These are phyloP conservation scores for Drosophila sproati DNA, from an alignment of 1,140 invertebrate species.

Conservation along the genomic window DNA sequence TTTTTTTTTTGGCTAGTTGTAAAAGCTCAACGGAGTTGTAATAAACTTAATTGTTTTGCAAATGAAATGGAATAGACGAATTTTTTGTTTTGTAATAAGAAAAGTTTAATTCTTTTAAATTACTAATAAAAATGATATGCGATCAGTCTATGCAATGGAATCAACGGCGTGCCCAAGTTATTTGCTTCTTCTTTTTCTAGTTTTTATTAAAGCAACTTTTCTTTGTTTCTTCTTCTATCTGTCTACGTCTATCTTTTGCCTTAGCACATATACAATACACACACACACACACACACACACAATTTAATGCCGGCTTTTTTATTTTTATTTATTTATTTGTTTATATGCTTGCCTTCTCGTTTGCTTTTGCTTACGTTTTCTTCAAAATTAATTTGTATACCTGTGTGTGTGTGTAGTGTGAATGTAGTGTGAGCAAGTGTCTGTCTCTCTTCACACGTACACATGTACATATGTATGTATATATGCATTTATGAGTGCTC, in stretches of 20 bases:
- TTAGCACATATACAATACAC: conserved; percentile 18
- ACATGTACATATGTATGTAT: not conserved
- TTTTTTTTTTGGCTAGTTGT: not conserved
- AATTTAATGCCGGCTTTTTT: conserved; percentile 80
- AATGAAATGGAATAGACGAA: no score
- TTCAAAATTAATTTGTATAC: conserved; percentile 56
- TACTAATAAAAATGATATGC: conserved; percentile 22
- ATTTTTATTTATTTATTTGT: conserved; percentile 71
- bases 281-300: conserved; percentile 31
- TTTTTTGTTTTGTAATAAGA: no score
- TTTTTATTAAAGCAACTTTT: conserved; percentile 34
- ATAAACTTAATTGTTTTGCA: no score
- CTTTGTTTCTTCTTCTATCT: conserved; percentile 50
- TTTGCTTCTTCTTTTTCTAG: conserved; percentile 7
- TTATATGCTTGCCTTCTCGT: conserved; percentile 55
- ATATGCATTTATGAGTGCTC: conserved; percentile 28
- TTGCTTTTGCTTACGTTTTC: conserved; percentile 37
- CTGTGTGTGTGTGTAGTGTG: conserved; percentile 14
- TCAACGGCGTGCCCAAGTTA: no score
- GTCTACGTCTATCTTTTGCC: conserved; percentile 36
- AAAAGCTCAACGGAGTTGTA: no score
- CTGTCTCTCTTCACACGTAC: conserved; percentile 9
- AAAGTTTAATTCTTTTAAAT: no score
- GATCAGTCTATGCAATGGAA: not conserved
- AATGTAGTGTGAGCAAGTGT: not conserved